Percentiles rank a stretch among this genome's conserved stretches.
phyloP scores from a whole-genome alignment of 2,113 vertebrate genomes.

The Phylloscopus trochiloides region DNA sequence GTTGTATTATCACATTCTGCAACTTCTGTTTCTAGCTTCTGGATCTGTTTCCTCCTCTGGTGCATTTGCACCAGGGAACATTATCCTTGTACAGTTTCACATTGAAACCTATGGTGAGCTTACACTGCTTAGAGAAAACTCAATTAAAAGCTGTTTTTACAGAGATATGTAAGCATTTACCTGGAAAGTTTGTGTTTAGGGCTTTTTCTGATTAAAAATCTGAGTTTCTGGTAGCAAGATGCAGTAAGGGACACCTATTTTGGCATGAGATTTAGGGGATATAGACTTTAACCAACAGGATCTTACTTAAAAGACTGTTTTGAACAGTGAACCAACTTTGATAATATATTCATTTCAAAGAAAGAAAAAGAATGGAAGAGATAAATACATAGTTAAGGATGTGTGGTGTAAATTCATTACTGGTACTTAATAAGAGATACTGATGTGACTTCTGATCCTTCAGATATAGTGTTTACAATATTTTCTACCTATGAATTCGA shows the following conservation, averaged over 20 bases:
- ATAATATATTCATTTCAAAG: background rate
- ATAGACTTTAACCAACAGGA: background rate
- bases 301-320: background rate
- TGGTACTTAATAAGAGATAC: background rate
- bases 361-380: background rate
- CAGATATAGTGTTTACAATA: background rate
- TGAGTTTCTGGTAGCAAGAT: background rate
- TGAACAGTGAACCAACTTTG: background rate
- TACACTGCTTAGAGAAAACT: background rate
- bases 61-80: background rate
- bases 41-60: background rate
- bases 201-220: background rate
- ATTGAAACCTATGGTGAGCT: background rate
- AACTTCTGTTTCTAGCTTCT: background rate
- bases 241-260: background rate
- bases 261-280: background rate
- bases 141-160: background rate
- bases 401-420: background rate
- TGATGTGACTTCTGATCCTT: background rate
- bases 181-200: background rate
- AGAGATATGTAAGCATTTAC: background rate
- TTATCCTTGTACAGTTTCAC: background rate
- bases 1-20: background rate
- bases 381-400: background rate
- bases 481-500: background rate